Evolutionary conservation across 2,797 vertebrate species (phyloP).

Genomic region (Enteromius viviparus): DNA sequence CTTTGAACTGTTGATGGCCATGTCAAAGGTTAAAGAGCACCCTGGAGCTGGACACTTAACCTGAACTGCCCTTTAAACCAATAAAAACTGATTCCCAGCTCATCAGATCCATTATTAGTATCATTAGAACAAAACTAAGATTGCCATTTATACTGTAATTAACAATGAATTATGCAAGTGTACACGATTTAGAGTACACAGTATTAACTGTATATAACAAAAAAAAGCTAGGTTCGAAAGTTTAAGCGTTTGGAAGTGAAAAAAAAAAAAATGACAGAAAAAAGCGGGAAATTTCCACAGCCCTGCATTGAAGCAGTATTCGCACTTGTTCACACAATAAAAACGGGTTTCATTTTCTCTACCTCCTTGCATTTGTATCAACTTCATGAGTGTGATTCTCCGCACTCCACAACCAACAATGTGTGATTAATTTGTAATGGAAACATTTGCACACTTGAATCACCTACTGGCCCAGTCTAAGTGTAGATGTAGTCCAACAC

Average conservation of each 20-base stretch:
- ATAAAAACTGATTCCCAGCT: constrained; percentile 14
- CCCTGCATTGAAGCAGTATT: not conserved
- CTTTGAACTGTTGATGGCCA: constrained; percentile 43
- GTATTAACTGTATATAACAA: not conserved
- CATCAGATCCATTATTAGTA: constrained; percentile 18
- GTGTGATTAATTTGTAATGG: constrained; percentile 48
- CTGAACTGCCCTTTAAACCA: constrained; percentile 35
- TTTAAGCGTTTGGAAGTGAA: not conserved
- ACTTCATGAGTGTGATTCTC: not conserved
- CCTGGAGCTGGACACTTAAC: constrained; percentile 50
- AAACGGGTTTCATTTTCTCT: not conserved
- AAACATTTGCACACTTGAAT: constrained; percentile 49
- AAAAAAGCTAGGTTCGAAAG: not conserved
- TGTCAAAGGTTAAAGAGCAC: constrained; percentile 54
- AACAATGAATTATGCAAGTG: not conserved
- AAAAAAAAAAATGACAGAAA: not conserved
- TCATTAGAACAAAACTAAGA: not conserved
- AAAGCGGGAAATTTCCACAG: not conserved
- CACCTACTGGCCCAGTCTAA: constrained; percentile 30
- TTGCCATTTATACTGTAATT: not conserved
- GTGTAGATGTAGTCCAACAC: constrained; percentile 16
- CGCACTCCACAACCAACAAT: constrained; percentile 4
- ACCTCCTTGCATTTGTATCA: not conserved
- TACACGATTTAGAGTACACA: not conserved
- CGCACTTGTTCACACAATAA: not conserved